Evolutionary conservation across 1,140 invertebrate species (phyloP).

Genomic region (Eumaeus atala): DNA sequence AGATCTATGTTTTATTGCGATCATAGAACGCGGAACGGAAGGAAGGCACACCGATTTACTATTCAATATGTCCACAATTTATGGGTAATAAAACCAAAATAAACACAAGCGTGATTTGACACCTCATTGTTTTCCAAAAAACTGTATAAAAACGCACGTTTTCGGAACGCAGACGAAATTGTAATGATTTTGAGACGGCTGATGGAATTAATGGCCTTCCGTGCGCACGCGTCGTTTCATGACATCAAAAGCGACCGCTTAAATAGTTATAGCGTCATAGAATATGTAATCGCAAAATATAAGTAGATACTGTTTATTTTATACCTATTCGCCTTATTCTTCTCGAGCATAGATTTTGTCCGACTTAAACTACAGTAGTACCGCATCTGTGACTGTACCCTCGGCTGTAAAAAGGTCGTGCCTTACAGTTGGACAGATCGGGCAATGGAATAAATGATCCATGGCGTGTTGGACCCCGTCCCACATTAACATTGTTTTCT

Average conservation of each 20-base stretch:
- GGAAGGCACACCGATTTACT: neutral
- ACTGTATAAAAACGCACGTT: conserved; percentile 30
- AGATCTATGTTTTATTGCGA: too few species aligned
- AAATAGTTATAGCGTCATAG: conserved; percentile 16
- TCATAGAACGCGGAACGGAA: too few species aligned
- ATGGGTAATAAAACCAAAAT: neutral
- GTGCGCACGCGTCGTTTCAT: conserved; percentile 48
- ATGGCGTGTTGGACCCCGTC: too few species aligned
- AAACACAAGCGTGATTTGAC: conserved; percentile 17
- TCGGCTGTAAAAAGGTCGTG: too few species aligned
- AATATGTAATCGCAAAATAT: conserved; percentile 12
- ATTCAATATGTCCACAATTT: neutral
- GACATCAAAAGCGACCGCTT: conserved; percentile 42
- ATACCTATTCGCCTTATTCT: neutral
- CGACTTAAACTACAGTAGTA: too few species aligned
- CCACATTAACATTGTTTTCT: too few species aligned
- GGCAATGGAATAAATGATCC: too few species aligned
- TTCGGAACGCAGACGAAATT: conserved; percentile 37
- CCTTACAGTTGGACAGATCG: too few species aligned
- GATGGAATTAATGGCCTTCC: conserved; percentile 34
- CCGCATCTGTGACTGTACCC: too few species aligned
- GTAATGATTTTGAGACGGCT: conserved; percentile 32
- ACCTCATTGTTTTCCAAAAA: conserved; percentile 33
- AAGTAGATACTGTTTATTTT: conserved; percentile 1
- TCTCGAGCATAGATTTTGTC: too few species aligned